Percentiles rank a stretch among this genome's conserved stretches.
phyloP scores from a whole-genome alignment of 1,140 invertebrate genomes.

The Leptinotarsa texana region DNA sequence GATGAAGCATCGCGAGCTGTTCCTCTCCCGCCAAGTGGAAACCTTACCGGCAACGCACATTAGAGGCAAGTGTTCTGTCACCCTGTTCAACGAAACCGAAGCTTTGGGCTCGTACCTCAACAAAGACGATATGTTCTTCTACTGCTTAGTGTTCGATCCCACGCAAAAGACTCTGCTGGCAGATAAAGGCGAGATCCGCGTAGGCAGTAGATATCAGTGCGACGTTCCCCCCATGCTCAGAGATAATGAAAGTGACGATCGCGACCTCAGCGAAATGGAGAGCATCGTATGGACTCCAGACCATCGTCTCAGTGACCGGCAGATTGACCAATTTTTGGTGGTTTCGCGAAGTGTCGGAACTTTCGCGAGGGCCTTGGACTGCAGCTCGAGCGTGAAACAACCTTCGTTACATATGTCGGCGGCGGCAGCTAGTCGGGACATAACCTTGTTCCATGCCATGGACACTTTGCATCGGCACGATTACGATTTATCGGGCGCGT shows the following conservation, averaged over 20 bases:
- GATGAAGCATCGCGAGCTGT: conserved; percentile 96
- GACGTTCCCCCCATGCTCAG: conserved; percentile 77
- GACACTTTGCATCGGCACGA: conserved; percentile 87
- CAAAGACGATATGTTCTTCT: conserved; percentile 99
- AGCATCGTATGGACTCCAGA: conserved; percentile 92
- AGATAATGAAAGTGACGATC: conserved; percentile 76
- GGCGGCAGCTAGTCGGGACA: conserved; percentile 96
- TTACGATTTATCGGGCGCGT: conserved; percentile 90
- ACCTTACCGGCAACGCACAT: conserved; percentile 98
- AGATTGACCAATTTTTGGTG: conserved; percentile 98
- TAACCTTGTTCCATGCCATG: conserved; percentile 99
- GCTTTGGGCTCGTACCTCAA: conserved; percentile 92
- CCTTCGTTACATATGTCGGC: conserved; percentile 98
- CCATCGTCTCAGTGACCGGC: conserved; percentile 87
- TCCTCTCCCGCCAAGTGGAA: conserved; percentile 96
- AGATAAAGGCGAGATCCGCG: conserved; percentile 90
- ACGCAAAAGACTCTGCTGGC: conserved; percentile 97
- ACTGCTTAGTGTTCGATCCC: conserved; percentile 99
- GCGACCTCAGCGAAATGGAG: conserved; percentile 82
- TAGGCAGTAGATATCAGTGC: conserved; percentile 96
- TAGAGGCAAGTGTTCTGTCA: conserved; percentile 97
- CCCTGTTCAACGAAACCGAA: conserved; percentile 97
- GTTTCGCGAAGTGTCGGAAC: conserved; percentile 97
- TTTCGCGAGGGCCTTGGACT: conserved; percentile 97
- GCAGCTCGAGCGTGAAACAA: conserved; percentile 96